These are phyloP conservation scores for Cottus gobio DNA, from an alignment of 2,113 vertebrate species.

Conservation along the genomic window DNA sequence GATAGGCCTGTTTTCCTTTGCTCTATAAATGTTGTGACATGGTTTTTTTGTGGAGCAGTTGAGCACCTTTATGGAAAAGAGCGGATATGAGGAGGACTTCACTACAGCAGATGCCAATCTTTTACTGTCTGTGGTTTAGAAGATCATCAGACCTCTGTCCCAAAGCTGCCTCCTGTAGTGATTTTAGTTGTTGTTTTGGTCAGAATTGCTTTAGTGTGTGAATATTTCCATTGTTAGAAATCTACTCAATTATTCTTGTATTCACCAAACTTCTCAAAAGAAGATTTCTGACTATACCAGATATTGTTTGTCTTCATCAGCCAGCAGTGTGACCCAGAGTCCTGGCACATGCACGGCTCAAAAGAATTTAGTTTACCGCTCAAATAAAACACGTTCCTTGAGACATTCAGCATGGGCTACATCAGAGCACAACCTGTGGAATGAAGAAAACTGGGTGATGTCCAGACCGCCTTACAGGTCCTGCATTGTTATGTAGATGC, in stretches of 20 bases:
- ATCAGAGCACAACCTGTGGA: conserved; percentile 35
- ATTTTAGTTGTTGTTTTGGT: conserved; percentile 24
- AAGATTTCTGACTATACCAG: not conserved
- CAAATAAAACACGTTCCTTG: conserved; percentile 58
- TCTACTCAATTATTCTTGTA: not conserved
- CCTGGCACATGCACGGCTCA: conserved; percentile 1
- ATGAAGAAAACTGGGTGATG: conserved; percentile 10
- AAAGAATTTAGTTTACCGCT: conserved; percentile 65
- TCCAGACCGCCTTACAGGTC: conserved; percentile 11
- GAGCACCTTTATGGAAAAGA: not conserved
- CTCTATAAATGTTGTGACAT: not conserved
- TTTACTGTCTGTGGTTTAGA: conserved; percentile 22
- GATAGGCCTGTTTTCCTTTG: not conserved
- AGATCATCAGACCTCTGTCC: conserved; percentile 29
- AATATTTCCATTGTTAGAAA: conserved; percentile 5
- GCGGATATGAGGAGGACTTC: not conserved
- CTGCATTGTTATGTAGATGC: not conserved
- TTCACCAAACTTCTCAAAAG: not conserved
- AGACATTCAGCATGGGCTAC: conserved; percentile 42
- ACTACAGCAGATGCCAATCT: not conserved
- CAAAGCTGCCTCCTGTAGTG: not conserved
- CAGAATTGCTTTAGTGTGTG: not conserved
- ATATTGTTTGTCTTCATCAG: conserved; percentile 24
- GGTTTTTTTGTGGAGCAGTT: conserved; percentile 21
- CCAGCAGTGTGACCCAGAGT: not conserved